Percentiles rank a stretch among this genome's conserved stretches.
Conservation (phyloP, 2,888 invertebrate genomes). For the Brenthis ino region DNA sequence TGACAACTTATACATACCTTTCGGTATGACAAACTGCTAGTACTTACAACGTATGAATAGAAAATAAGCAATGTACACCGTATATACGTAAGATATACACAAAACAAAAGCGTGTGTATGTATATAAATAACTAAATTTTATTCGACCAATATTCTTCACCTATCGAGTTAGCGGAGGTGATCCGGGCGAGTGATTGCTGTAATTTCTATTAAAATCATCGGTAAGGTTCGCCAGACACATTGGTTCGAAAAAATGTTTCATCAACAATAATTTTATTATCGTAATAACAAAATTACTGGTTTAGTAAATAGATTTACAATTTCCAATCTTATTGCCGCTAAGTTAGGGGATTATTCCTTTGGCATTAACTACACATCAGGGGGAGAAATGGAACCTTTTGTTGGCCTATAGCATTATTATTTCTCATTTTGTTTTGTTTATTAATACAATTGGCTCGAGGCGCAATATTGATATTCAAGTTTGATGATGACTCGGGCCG, state of each 20-base stretch:
- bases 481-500: conserved; percentile 78
- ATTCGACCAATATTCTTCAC: conserved; percentile 49
- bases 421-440: conserved; percentile 83
- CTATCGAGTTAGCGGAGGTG: conserved; percentile 71
- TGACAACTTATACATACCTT: conserved; percentile 31
- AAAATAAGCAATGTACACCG: not conserved
- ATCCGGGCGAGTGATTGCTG: conserved; percentile 71
- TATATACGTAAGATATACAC: not conserved
- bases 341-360: conserved; percentile 66
- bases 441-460: conserved; percentile 83
- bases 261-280: conserved; percentile 82
- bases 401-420: conserved; percentile 83
- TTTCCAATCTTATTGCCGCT: conserved; percentile 67
- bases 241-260: conserved; percentile 81
- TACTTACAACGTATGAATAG: conserved; percentile 15
- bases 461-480: conserved; percentile 83
- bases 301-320: conserved; percentile 64
- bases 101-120: not conserved
- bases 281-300: conserved; percentile 82
- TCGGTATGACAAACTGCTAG: conserved; percentile 17
- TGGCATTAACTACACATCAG: conserved; percentile 64
- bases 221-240: conserved; percentile 80
- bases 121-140: conserved; percentile 6
- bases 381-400: conserved; percentile 83
- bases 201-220: conserved; percentile 79